Percentiles rank a stretch among this genome's conserved stretches.
Conservation (phyloP, 2,888 invertebrate genomes). For the Scaptomyza tumidula region DNA sequence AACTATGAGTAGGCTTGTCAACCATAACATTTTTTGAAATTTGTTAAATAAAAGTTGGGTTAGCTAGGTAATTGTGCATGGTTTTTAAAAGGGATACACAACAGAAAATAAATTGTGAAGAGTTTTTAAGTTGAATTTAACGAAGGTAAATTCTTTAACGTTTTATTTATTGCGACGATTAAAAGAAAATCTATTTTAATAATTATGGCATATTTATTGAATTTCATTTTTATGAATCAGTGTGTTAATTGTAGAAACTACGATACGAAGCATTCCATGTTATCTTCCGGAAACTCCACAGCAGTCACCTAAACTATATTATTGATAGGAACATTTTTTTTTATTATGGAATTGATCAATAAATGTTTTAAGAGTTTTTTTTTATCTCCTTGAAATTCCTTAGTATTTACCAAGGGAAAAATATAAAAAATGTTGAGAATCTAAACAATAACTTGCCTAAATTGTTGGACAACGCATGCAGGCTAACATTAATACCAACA, state of each 20-base stretch:
- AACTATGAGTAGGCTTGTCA: constrained; percentile 3
- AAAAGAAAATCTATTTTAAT: background rate
- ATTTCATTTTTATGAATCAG: constrained; percentile 13
- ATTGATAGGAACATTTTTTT: background rate
- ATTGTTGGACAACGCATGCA: background rate
- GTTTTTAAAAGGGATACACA: too few species aligned
- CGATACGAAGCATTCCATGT: background rate
- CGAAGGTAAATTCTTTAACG: background rate
- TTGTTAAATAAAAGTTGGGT: too few species aligned
- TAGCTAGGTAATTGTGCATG: too few species aligned
- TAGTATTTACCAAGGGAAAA: background rate
- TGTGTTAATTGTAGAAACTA: background rate
- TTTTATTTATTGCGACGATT: background rate
- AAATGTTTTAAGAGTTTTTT: background rate
- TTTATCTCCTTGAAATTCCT: background rate
- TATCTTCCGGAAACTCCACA: constrained; percentile 28
- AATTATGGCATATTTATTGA: constrained; percentile 4
- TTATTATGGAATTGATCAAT: background rate
- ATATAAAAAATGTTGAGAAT: too few species aligned
- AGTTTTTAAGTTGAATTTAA: too few species aligned
- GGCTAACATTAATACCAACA: too few species aligned
- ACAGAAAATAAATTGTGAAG: too few species aligned
- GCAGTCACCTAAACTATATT: background rate
- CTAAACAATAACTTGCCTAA: constrained; percentile 4
- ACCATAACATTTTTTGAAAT: too few species aligned